Base-by-base conservation (phyloP, 2,888 invertebrate genomes). In the Caenorhabditis zanzibari region DNA sequence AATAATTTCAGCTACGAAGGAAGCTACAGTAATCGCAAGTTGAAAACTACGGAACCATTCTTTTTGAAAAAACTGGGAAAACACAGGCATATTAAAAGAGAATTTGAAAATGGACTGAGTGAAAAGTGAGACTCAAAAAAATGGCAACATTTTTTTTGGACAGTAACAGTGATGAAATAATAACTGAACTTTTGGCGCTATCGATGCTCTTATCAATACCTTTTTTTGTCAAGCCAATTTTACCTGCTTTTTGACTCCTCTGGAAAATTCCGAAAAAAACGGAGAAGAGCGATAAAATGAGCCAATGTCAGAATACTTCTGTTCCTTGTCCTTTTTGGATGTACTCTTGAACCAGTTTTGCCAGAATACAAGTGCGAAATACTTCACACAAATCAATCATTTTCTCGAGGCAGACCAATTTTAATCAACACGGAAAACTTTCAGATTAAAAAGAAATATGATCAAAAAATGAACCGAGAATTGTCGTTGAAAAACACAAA, bases 131-230 rank as follows among this genome's bases (percentile, higher is more conserved):
- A 44, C 38, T 38, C 38, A 38, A 38, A 35, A n/a, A 73, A 64
- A 63, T 35, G 73, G 47, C 58, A 24, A 66, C 66, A 66, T 68
- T 68, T 75, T 66, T 59, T 66, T 59, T 35, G 68, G 76, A 76
- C 76, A 68, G 59, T 72, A 61, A 61, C 59, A 58, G 61, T 69
- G 69, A 54, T 71, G 77, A 77, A 77, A 77, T 77, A 77, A 61
- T 63, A 71, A 14, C 61, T 77, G 77, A 77, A 77, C 77, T 77
- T 63, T 77, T 63, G 58, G 77, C 69, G 63, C 49, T 77, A 54
- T 44, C 56, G 38, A 22, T 32, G 54, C 38, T 26, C 49, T 77
- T 69, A 69, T 71, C 69, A 69, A 69, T 71, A 22, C n/a, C 26
- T 24, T 41, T 52, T 26, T 44, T 69, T 54, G 54, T 63, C 77